Evolutionary conservation across 53 echinoderm and acorn worm genomes (phyloP).

Genomic region (Henricia sp.): DNA sequence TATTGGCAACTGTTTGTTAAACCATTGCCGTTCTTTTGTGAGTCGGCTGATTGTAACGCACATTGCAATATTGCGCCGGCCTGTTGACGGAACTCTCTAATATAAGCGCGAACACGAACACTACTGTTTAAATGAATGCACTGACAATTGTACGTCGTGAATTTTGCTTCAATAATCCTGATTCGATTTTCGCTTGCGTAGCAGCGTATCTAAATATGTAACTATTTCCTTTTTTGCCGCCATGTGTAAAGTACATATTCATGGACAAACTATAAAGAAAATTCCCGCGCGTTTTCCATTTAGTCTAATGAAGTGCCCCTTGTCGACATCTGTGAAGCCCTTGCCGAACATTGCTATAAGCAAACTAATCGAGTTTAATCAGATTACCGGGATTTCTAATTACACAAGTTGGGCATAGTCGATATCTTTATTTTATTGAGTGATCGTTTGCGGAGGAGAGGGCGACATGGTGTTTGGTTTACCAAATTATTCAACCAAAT

Average conservation of each 20-base stretch:
- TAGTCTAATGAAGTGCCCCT: conserved; percentile 22
- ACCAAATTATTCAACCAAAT: conserved; percentile 22
- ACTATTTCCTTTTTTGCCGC: conserved; percentile 6
- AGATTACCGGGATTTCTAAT: conserved; percentile 12
- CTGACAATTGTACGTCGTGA: conserved; percentile 10
- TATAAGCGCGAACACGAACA: conserved; percentile 21
- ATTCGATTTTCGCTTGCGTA: conserved; percentile 1
- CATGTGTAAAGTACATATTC: not conserved
- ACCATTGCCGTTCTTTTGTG: not conserved
- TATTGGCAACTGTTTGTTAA: not conserved
- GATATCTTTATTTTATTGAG: not conserved
- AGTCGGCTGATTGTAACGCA: not conserved
- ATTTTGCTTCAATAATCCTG: conserved; percentile 12
- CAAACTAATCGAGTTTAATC: conserved; percentile 48
- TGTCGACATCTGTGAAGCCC: conserved; percentile 20
- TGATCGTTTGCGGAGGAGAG: conserved; percentile 19
- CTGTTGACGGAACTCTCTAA: not conserved
- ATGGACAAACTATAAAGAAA: not conserved
- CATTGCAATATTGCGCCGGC: not conserved
- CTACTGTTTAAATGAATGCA: conserved; percentile 26
- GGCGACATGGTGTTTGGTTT: conserved; percentile 40
- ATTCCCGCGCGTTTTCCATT: conserved; percentile 18
- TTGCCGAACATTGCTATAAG: conserved; percentile 7
- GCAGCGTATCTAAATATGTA: not conserved
- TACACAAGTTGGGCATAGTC: not conserved